Conservation (phyloP, 2,797 vertebrate species). For the Limnodromus scolopaceus region DNA sequence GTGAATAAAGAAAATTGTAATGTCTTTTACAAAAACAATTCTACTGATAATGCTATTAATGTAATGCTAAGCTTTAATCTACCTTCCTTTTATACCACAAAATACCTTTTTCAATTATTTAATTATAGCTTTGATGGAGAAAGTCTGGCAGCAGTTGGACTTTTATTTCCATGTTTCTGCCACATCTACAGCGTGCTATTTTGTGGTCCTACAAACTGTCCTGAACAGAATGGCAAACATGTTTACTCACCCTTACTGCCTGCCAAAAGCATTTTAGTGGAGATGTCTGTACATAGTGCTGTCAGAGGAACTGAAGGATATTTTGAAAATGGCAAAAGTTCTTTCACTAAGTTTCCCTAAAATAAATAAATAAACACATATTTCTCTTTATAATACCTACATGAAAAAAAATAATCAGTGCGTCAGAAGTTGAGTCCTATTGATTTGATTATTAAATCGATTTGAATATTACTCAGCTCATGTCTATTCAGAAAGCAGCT, state of each 20-base stretch:
- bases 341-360: constrained; percentile 74
- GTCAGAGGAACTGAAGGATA: constrained; percentile 73
- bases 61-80: neutral
- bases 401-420: neutral
- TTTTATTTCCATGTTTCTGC: neutral
- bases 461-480: neutral
- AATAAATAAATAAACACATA: constrained; percentile 5
- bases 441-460: neutral
- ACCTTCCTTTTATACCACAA: neutral
- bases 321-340: constrained; percentile 75
- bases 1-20: neutral
- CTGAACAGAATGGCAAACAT: neutral
- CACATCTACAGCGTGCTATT: neutral
- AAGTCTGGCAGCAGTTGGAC: neutral
- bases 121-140: neutral
- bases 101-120: neutral
- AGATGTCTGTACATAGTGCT: constrained; percentile 47
- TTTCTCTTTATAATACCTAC: neutral
- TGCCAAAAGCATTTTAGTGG: constrained; percentile 59
- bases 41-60: neutral
- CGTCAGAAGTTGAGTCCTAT: neutral
- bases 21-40: neutral
- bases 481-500: neutral
- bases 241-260: constrained; percentile 71
- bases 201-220: neutral